These are phyloP conservation scores for Danio aesculapii DNA, from an alignment of 2,797 vertebrate genomes.

Conservation along the genomic window DNA sequence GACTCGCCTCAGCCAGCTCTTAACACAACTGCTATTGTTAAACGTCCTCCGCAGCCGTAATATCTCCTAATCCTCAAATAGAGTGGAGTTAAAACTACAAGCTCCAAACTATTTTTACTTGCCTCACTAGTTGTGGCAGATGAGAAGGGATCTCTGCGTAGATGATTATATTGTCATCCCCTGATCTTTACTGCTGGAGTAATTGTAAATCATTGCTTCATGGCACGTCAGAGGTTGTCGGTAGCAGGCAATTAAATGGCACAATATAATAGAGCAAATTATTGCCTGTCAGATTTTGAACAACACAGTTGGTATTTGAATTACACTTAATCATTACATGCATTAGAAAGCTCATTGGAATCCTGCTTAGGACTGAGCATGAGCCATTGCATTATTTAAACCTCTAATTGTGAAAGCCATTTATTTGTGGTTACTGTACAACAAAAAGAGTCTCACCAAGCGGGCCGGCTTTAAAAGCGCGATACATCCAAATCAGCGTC, in stretches of 20 bases:
- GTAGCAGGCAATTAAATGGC: constrained; percentile 96
- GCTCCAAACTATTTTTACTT: constrained; percentile 83
- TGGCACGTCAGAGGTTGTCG: constrained; percentile 95
- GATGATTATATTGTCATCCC: constrained; percentile 97
- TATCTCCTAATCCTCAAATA: constrained; percentile 79
- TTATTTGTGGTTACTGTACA: constrained; percentile 94
- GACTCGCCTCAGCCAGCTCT: constrained; percentile 57
- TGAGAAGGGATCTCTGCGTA: constrained; percentile 89
- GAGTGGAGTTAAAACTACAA: constrained; percentile 81
- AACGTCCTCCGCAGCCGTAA: constrained; percentile 62
- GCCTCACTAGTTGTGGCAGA: constrained; percentile 87
- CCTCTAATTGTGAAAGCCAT: constrained; percentile 94
- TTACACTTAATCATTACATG: constrained; percentile 97
- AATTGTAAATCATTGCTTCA: constrained; percentile 98
- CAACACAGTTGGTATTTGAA: constrained; percentile 97
- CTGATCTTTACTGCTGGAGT: constrained; percentile 94
- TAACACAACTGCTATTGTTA: constrained; percentile 63
- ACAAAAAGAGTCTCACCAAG: constrained; percentile 91
- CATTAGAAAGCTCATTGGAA: constrained; percentile 96
- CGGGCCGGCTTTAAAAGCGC: constrained; percentile 88
- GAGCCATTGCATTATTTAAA: constrained; percentile 95
- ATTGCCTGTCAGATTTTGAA: constrained; percentile 96
- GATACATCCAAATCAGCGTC: constrained; percentile 93
- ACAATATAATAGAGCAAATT: constrained; percentile 97
- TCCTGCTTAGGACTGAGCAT: constrained; percentile 92